Percentiles rank a stretch among this genome's conserved stretches.
phyloP scores from a whole-genome alignment of 2,888 invertebrate species.

The Torymus tubicola region DNA sequence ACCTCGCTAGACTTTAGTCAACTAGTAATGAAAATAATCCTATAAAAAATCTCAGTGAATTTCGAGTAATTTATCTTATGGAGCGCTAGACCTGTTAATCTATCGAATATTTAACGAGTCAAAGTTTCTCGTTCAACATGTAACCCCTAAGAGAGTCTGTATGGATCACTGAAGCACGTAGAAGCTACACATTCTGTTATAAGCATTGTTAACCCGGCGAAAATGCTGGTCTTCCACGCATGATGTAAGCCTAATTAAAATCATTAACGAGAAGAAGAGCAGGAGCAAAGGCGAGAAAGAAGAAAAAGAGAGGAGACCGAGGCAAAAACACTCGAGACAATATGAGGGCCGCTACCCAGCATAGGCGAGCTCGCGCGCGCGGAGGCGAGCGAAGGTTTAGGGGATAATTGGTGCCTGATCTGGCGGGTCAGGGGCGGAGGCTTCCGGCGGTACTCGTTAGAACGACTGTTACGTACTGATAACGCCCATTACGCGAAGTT shows the following conservation, averaged over 20 bases:
- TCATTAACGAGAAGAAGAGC: conserved; percentile 13
- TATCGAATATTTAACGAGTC: too few relatives aligned
- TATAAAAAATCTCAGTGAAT: too few relatives aligned
- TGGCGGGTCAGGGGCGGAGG: conserved; percentile 10
- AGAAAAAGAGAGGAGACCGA: conserved; percentile 1
- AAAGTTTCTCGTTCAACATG: too few relatives aligned
- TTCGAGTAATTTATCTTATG: too few relatives aligned
- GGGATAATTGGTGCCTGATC: conserved; percentile 57
- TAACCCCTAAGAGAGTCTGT: too few relatives aligned
- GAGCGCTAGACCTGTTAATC: too few relatives aligned
- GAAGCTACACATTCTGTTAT: too few relatives aligned
- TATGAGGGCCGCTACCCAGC: conserved; percentile 22
- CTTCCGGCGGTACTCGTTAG: conserved; percentile 66
- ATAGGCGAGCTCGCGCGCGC: conserved; percentile 28
- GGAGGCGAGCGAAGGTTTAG: conserved; percentile 38
- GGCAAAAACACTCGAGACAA: conserved; percentile 51
- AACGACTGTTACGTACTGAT: conserved; percentile 70
- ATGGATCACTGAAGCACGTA: too few relatives aligned
- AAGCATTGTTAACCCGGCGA: not conserved
- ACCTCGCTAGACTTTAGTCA: too few relatives aligned
- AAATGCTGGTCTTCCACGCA: not conserved
- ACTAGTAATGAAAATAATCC: too few relatives aligned
- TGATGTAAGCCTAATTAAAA: conserved; percentile 38
- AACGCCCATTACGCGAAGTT: conserved; percentile 71
- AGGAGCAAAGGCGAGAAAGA: not conserved